Conservation (phyloP, 2,113 vertebrate genomes). For the Myxocyprinus asiaticus region DNA sequence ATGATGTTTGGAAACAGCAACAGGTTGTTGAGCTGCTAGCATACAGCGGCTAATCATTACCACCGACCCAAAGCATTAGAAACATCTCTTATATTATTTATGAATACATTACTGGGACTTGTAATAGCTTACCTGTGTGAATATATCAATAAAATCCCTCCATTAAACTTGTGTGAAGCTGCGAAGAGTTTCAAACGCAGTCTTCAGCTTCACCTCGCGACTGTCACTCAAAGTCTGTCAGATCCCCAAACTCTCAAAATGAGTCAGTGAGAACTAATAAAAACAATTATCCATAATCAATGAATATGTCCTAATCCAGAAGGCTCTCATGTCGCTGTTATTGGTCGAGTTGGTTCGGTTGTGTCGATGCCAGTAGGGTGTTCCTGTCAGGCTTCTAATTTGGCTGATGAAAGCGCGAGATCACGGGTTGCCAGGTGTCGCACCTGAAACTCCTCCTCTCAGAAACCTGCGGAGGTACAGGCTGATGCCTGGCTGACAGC, state of each 20-base stretch:
- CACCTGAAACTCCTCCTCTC: constrained; percentile 17
- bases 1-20: constrained; percentile 13
- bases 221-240: constrained; percentile 23
- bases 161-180: constrained; percentile 9
- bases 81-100: neutral
- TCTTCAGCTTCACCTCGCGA: neutral
- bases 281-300: neutral
- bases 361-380: neutral
- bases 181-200: neutral
- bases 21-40: constrained; percentile 29
- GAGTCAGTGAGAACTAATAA: neutral
- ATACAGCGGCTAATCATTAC: constrained; percentile 20
- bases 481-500: too few relatives aligned
- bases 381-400: neutral
- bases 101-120: neutral
- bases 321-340: neutral
- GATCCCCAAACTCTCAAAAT: neutral
- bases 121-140: neutral
- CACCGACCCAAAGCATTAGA: neutral
- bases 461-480: too few relatives aligned
- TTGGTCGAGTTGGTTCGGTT: neutral
- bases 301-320: neutral
- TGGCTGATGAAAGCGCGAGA: neutral
- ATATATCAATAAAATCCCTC: constrained; percentile 5
- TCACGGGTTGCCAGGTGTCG: constrained; percentile 32